Base-by-base conservation (phyloP, 1,140 invertebrate species). In the Mya arenaria region DNA sequence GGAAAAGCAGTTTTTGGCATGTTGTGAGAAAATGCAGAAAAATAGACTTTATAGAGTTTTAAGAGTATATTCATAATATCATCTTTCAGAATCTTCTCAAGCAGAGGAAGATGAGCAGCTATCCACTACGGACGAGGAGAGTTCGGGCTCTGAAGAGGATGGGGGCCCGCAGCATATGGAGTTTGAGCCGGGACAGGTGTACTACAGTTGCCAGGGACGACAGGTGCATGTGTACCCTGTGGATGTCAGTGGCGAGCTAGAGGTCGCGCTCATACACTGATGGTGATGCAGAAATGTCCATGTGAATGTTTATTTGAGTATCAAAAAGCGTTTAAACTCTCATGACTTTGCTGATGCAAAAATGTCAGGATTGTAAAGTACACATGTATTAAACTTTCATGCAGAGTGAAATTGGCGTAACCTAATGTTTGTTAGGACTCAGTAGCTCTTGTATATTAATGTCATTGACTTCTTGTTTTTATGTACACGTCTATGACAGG, bases 221-320 rank as follows among this genome's bases (percentile, higher is more conserved):
- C 89, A 90, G 52, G 84, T 89, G 39, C 89, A 89, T 56, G 85
- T 90, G 34, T 85, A 79, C 55, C 85, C 88, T 28, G 84, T 77
- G n/a, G 62, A 82, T 10, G 62, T 69, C 10, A 87, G 28, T 28
- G 75, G 79, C 13, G 86, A 88, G 41, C 74, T 87, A 48, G 87
- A 88, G 58, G 81, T 88, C 8, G 56, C 85, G 28, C 10, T 85
- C 23, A 58, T 84, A n/a, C n/a, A n/a, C n/a, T n/a, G n/a, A n/a
- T n/a, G n/a, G n/a, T n/a, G n/a, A n/a, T n/a, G n/a, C n/a, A n/a
- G n/a, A n/a, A n/a, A n/a, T n/a, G n/a, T n/a, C n/a, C n/a, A n/a
- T n/a, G n/a, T n/a, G n/a, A n/a, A n/a, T n/a, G n/a, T n/a, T n/a
- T n/a, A n/a, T n/a, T n/a, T n/a, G n/a, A n/a, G n/a, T n/a, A n/a